Evolutionary conservation across 2,113 vertebrate genomes (phyloP).

Genomic region (Ophiodon elongatus): DNA sequence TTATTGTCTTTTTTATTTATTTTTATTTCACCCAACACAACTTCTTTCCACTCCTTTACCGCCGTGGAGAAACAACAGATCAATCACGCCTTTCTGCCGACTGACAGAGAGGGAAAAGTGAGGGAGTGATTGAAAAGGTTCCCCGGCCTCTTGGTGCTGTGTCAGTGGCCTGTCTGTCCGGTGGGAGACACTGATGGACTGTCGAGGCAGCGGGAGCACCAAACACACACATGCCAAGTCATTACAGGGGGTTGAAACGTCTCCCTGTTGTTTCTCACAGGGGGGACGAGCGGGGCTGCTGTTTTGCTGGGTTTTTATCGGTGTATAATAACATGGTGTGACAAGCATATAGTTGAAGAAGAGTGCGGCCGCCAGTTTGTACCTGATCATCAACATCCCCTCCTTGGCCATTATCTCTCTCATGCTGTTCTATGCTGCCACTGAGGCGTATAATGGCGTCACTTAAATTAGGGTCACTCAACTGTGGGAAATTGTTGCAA

Average conservation of each 20-base stretch:
- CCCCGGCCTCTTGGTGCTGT: slow-evolving; percentile 76
- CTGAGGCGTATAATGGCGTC: slow-evolving; percentile 89
- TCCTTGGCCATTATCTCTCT: slow-evolving; percentile 63
- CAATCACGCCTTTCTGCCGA: slow-evolving; percentile 77
- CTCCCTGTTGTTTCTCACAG: slow-evolving; percentile 55
- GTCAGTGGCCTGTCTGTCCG: slow-evolving; percentile 80
- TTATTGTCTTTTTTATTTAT: slow-evolving; percentile 30
- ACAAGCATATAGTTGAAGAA: slow-evolving; percentile 35
- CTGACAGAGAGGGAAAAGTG: slow-evolving; percentile 73
- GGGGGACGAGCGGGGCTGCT: slow-evolving; percentile 10
- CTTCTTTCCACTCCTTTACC: slow-evolving; percentile 60
- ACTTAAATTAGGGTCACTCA: slow-evolving; percentile 94
- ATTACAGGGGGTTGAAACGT: slow-evolving; percentile 59
- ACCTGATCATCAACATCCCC: slow-evolving; percentile 44
- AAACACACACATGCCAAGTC: slow-evolving; percentile 60
- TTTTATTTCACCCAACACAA: slow-evolving; percentile 41
- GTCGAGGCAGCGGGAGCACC: slow-evolving; percentile 51
- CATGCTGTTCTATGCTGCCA: slow-evolving; percentile 42
- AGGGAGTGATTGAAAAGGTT: slow-evolving; percentile 78
- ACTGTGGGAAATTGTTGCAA: slow-evolving; percentile 78
- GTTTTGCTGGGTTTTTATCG: slow-evolving; percentile 39
- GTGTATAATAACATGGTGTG: slow-evolving; percentile 39
- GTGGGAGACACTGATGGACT: slow-evolving; percentile 79
- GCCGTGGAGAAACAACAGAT: slow-evolving; percentile 71
- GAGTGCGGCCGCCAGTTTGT: slow-evolving; percentile 24